Evolutionary conservation across 2,797 vertebrate species (phyloP).

Genomic region (Sebastes vulpes): DNA sequence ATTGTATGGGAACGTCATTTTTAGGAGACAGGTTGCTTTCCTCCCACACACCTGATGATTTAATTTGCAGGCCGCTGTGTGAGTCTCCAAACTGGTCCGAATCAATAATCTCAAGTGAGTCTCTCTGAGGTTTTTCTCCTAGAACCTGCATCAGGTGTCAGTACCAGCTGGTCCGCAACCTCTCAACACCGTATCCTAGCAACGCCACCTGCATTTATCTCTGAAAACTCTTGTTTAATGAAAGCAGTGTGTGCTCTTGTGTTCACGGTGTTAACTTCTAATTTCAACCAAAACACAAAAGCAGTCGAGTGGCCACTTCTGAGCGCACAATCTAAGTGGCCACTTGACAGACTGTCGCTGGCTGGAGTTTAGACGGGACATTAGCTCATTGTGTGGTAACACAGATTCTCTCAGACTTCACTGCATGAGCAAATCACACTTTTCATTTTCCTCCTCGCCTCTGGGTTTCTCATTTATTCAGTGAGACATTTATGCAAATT

Average conservation of each 20-base stretch:
- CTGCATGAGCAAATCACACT: background rate
- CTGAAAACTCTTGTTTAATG: background rate
- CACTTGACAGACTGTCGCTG: conserved; percentile 33
- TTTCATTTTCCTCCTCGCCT: conserved; percentile 22
- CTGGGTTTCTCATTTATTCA: conserved; percentile 17
- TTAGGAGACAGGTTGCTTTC: background rate
- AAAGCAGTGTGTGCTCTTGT: background rate
- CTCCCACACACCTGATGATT: background rate
- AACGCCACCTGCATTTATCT: background rate
- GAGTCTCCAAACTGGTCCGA: background rate
- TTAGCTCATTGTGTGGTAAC: conserved; percentile 12
- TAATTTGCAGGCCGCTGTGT: background rate
- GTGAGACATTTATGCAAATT: conserved; percentile 45
- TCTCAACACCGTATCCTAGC: conserved; percentile 37
- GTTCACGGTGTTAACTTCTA: conserved; percentile 50
- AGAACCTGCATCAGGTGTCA: conserved; percentile 12
- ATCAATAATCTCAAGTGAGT: background rate
- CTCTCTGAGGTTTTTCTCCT: background rate
- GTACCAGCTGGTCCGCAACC: background rate
- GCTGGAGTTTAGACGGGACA: conserved; percentile 20
- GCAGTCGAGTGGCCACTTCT: conserved; percentile 48
- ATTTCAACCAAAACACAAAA: conserved; percentile 41
- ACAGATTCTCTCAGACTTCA: background rate
- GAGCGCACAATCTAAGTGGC: conserved; percentile 18
- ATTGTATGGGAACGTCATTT: too few species aligned